Conservation (phyloP, 2,888 invertebrate species). For the Amaurobius ferox region DNA sequence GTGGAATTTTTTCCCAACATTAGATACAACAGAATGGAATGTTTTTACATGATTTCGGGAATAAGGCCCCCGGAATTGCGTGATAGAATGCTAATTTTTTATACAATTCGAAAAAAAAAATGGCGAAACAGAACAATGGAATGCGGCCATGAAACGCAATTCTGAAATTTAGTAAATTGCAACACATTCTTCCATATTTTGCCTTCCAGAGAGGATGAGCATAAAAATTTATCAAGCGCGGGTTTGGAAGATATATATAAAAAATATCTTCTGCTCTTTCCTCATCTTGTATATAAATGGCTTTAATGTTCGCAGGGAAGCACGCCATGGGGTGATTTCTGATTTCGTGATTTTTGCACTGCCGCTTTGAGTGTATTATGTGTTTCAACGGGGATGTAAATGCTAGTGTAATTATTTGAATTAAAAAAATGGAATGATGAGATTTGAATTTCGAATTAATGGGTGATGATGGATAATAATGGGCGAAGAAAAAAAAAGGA, state of each 20-base stretch:
- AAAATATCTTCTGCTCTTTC: neutral
- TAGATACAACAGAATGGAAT: neutral
- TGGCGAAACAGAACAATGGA: neutral
- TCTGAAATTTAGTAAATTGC: neutral
- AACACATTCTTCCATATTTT: neutral
- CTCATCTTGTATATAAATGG: neutral
- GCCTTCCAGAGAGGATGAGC: neutral
- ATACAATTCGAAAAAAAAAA: neutral
- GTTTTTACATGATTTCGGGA: neutral
- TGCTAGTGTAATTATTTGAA: neutral
- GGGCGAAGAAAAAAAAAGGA: no score
- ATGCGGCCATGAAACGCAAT: neutral
- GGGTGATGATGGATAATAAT: no score
- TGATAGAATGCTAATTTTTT: constrained; percentile 8
- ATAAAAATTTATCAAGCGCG: neutral
- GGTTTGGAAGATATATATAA: neutral
- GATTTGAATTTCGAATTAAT: no score
- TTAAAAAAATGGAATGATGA: neutral
- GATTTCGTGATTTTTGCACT: neutral
- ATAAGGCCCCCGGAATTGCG: neutral
- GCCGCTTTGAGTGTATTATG: no score
- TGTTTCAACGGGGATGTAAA: neutral
- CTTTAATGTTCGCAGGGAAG: neutral
- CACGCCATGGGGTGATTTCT: neutral
- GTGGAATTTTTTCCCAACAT: neutral